Evolutionary conservation across 2,888 invertebrate genomes (phyloP).

Genomic region (Halictus ligatus): DNA sequence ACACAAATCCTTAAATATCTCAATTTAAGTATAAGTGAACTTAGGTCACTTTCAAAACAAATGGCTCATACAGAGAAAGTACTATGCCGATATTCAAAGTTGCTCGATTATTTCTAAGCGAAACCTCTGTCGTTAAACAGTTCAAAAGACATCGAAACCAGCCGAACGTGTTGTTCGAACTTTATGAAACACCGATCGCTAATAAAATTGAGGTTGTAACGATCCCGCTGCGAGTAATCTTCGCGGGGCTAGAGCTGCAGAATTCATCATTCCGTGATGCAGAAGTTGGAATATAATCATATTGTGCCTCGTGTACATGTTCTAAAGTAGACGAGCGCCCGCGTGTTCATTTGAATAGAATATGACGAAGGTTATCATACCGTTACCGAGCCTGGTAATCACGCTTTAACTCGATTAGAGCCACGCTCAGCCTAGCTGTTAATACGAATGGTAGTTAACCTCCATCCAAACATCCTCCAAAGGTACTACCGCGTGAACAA

Average conservation of each 20-base stretch:
- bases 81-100: neutral
- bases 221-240: neutral
- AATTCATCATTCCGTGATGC: neutral
- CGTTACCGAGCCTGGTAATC: slow-evolving; percentile 1
- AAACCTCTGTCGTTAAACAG: neutral
- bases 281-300: slow-evolving; percentile 6
- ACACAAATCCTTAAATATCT: no score
- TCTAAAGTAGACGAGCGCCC: neutral
- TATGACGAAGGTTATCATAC: slow-evolving; percentile 5
- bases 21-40: no score
- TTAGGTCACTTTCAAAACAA: no score
- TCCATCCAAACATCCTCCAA: slow-evolving; percentile 4
- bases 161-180: neutral
- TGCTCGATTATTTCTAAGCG: neutral
- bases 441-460: neutral
- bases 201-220: neutral
- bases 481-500: neutral
- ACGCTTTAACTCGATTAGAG: slow-evolving; percentile 9
- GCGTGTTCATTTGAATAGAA: slow-evolving; percentile 11
- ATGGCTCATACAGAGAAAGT: no score
- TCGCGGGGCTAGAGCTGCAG: neutral
- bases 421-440: neutral
- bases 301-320: neutral
- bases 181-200: neutral
- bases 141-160: neutral